A percentile compares a stretch with the other conserved stretches of the same genome.
Conservation (phyloP, 2,888 invertebrate species). For the Hylaea fasciaria region DNA sequence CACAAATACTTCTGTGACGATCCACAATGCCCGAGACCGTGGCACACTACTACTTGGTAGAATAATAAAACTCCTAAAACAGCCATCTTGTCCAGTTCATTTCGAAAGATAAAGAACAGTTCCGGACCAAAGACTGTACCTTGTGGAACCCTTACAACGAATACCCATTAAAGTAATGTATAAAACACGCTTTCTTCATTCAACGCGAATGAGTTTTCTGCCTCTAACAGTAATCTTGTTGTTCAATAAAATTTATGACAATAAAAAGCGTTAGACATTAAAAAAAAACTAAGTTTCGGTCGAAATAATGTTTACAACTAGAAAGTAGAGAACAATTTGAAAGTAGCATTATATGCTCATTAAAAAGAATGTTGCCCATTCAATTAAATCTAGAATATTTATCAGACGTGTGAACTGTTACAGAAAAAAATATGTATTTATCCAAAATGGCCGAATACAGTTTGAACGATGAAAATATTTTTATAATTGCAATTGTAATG, state of each 20-base stretch:
- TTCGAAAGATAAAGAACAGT: background rate
- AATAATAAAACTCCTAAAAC: background rate
- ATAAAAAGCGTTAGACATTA: constrained; percentile 19
- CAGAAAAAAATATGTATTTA: constrained; percentile 36
- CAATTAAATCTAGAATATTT: constrained; percentile 61
- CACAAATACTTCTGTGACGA: too few species aligned
- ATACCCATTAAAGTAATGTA: constrained; percentile 7
- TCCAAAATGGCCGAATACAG: constrained; percentile 29
- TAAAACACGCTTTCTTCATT: constrained; percentile 19
- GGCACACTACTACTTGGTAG: background rate
- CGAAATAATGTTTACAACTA: constrained; percentile 61
- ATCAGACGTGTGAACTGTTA: constrained; percentile 57
- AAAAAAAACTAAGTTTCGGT: constrained; percentile 35
- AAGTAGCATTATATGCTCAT: constrained; percentile 53
- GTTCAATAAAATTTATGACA: constrained; percentile 18
- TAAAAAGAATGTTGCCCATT: constrained; percentile 56
- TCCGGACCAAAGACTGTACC: constrained; percentile 2
- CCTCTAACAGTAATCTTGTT: constrained; percentile 16
- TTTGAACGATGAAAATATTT: constrained; percentile 51
- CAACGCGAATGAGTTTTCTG: background rate
- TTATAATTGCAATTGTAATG: constrained; percentile 45
- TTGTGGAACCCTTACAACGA: constrained; percentile 19
- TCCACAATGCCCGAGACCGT: too few species aligned
- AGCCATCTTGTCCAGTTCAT: background rate
- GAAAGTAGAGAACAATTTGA: constrained; percentile 68